phyloP scores from a whole-genome alignment of 2,888 invertebrate species.

The Dynastes maya region DNA sequence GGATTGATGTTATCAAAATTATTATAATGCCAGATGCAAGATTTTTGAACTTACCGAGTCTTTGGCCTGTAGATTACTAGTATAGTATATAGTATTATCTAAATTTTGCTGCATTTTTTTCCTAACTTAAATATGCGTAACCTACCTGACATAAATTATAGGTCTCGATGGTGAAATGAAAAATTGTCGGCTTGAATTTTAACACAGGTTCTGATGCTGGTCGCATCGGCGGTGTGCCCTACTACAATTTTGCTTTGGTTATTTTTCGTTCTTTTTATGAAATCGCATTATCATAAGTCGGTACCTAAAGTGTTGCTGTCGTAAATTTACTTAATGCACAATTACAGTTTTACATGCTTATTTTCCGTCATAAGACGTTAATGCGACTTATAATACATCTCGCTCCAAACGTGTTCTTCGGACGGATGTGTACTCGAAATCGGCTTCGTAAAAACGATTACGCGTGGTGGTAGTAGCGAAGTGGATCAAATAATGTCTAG shows the following conservation, averaged over 20 bases:
- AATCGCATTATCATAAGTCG: conserved; percentile 29
- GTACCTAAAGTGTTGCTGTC: conserved; percentile 35
- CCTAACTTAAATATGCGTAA: conserved; percentile 21
- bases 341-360: conserved; percentile 37
- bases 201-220: neutral
- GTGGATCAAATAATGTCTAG: conserved; percentile 31
- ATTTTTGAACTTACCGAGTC: too few species aligned
- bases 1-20: too few species aligned
- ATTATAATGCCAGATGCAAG: too few species aligned
- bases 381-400: conserved; percentile 22
- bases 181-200: conserved; percentile 26
- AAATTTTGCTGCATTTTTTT: neutral
- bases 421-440: conserved; percentile 34
- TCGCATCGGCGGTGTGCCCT: neutral
- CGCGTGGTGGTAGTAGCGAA: conserved; percentile 26
- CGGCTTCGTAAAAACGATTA: conserved; percentile 14
- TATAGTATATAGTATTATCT: neutral
- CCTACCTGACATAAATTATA: conserved; percentile 24
- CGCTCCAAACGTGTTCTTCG: conserved; percentile 23
- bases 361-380: conserved; percentile 42
- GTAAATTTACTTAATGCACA: conserved; percentile 39
- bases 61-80: too few species aligned
- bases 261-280: conserved; percentile 21
- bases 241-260: conserved; percentile 7
- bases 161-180: conserved; percentile 16